Evolutionary conservation across 1,140 invertebrate species (phyloP).

Genomic region (Drosophila eugracilis): DNA sequence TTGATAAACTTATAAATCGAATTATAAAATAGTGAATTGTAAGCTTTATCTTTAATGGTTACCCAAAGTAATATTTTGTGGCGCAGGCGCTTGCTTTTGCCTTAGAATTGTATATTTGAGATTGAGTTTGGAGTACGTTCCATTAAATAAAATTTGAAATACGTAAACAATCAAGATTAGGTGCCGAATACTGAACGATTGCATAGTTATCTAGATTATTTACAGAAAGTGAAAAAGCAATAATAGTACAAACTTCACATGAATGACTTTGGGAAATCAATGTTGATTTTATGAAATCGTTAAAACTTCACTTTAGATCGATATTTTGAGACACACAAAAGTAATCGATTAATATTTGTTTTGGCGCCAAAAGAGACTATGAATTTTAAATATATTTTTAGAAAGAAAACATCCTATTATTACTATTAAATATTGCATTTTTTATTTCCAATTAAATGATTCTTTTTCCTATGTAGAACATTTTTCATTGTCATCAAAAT

Average conservation of each 20-base stretch:
- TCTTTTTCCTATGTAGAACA: constrained; percentile 42
- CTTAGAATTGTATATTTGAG: constrained; percentile 35
- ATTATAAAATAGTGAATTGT: not conserved
- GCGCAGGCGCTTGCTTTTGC: not conserved
- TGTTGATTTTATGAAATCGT: not conserved
- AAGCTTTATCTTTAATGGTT: constrained; percentile 3
- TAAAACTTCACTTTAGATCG: constrained; percentile 6
- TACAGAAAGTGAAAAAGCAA: constrained; percentile 24
- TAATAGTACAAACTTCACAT: constrained; percentile 9
- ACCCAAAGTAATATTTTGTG: constrained; percentile 46
- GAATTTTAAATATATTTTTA: not conserved
- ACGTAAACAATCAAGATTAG: constrained; percentile 5
- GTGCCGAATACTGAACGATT: not conserved
- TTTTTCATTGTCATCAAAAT: constrained; percentile 88
- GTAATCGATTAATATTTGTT: not conserved
- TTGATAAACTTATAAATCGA: constrained; percentile 17
- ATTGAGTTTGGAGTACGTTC: constrained; percentile 23
- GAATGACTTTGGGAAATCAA: constrained; percentile 4
- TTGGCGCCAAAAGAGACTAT: not conserved
- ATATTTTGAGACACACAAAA: constrained; percentile 1
- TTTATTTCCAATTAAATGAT: constrained; percentile 20
- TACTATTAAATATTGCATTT: constrained; percentile 41
- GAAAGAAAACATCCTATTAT: too few species aligned
- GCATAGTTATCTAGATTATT: constrained; percentile 8
- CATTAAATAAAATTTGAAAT: constrained; percentile 6